Evolutionary conservation across 2,888 invertebrate genomes (phyloP).

Genomic region (Rotaria macrura): DNA sequence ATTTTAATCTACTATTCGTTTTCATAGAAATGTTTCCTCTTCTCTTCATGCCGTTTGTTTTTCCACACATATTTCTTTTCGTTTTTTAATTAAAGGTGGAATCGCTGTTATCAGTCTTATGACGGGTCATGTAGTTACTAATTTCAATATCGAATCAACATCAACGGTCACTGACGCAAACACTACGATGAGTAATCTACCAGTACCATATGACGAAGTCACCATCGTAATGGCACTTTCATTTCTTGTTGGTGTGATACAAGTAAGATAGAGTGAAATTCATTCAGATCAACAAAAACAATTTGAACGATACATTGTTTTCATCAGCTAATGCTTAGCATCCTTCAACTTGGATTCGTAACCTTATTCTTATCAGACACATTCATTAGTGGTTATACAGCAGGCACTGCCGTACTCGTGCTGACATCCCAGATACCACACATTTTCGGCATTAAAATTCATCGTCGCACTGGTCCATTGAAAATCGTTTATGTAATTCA

Average conservation of each 20-base stretch:
- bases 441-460: slow-evolving; percentile 50
- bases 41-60: too few relatives aligned
- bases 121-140: background rate
- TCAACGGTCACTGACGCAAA: too few relatives aligned
- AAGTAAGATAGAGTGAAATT: slow-evolving; percentile 54
- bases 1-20: too few relatives aligned
- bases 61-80: background rate
- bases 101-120: slow-evolving; percentile 4
- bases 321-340: background rate
- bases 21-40: too few relatives aligned
- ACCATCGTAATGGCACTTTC: background rate
- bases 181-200: background rate
- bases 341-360: background rate
- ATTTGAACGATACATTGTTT: background rate
- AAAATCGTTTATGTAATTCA: slow-evolving; percentile 62
- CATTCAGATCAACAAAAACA: background rate
- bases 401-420: slow-evolving; percentile 74
- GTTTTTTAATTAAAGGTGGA: background rate
- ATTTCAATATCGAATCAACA: too few relatives aligned
- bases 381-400: slow-evolving; percentile 58
- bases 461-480: slow-evolving; percentile 49
- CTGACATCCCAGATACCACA: slow-evolving; percentile 62
- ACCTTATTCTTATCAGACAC: background rate
- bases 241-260: slow-evolving; percentile 56
- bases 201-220: background rate